Base-by-base conservation (phyloP, 1,140 invertebrate species). In the Neodiprion lecontei region DNA sequence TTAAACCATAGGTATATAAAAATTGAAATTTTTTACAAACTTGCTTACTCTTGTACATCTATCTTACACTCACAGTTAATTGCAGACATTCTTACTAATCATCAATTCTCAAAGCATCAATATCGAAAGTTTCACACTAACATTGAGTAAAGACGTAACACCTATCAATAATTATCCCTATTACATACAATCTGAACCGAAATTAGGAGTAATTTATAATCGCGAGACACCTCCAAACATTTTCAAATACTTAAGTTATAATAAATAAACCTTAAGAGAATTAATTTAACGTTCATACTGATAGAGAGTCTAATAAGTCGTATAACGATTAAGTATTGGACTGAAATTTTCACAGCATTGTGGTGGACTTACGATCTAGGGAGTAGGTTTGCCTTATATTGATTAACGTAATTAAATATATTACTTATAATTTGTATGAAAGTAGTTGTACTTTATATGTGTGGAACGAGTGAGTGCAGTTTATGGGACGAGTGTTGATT, bases 361-460 rank as follows among this genome's bases (percentile, higher is more conserved):
- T 67, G 50, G 72, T 81, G 69, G 74, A 80, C 82, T 83, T 84
- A 82, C 67, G 47, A 73, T 68, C 76, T 82, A 81, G 70, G 40
- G 70, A 72, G 78, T 75, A 67, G 67, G 70, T 71, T 81, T 79
- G 82, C 74, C 82, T 81, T 79, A 74, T 79, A 67, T 79, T 68
- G 73, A 78, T 79, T 14, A 71, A 17, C 28, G 75, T 82, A 79
- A 82, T 82, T 80, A 82, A 85, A 82, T 83, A 83, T 76, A 61
- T 61, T 61, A 78, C 81, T 79, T 81, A n/a, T 79, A 83, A 80
- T 74, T 81, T 81, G 80, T 85, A 85, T 82, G 83, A 85, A 85
- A 85, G 81, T 85, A 83, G 81, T 84, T 83, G 81, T 83, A 84
- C 80, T 84, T 85, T 23, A 65, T 79, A 84, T 83, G 74, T 80